Base-by-base conservation (phyloP, 2,113 vertebrate genomes). In the Saimiri boliviensis region DNA sequence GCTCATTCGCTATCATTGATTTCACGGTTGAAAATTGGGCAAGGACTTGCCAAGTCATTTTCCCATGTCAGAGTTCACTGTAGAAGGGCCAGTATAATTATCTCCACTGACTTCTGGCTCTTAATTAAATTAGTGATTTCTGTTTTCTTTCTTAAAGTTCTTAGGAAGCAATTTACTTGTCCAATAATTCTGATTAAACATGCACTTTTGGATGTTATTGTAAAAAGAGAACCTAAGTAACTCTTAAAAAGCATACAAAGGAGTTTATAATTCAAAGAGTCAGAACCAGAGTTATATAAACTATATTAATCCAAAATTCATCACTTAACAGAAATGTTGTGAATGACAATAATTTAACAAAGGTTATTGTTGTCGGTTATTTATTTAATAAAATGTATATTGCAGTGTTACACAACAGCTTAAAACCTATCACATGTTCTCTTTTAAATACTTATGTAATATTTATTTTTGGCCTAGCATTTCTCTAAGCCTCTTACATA, bases 121-220 rank as follows among this genome's bases (percentile, higher is more conserved):
- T 89, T 91, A 89, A 92, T 95, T 95, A 66, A 95, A 66, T 82
- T 79, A 89, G 32, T 79, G 37, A 71, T 76, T 91, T 12, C 17
- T 66, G 13, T 71, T 71, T 66, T 93, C 42, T 86, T 88, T 32
- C 27, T 91, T 92, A 93, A 95, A 86, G 6, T 86, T 95, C n/a
- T 95, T 93, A 85, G 83, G 23, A 93, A 83, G 19, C 66, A 82
- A 89, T 60, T 93, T 47, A 77, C 30, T 88, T 89, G 23, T 73
- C 45, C 85, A 83, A 63, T 68, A 45, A 92, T 79, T 79, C n/a
- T 49, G 58, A 89, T 68, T 87, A 93, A 96, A 13, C 37, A 20
- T 91, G 52, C 1, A 82, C 27, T 66, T 60, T 54, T 91, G 21
- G 13, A 92, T 74, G n/a, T 23, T 77, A 76, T 21, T 63, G 30